A percentile compares a stretch with the other conserved stretches of the same genome.
These are phyloP conservation scores for Archocentrus centrarchus DNA, from an alignment of 2,113 vertebrate species.

Conservation along the genomic window DNA sequence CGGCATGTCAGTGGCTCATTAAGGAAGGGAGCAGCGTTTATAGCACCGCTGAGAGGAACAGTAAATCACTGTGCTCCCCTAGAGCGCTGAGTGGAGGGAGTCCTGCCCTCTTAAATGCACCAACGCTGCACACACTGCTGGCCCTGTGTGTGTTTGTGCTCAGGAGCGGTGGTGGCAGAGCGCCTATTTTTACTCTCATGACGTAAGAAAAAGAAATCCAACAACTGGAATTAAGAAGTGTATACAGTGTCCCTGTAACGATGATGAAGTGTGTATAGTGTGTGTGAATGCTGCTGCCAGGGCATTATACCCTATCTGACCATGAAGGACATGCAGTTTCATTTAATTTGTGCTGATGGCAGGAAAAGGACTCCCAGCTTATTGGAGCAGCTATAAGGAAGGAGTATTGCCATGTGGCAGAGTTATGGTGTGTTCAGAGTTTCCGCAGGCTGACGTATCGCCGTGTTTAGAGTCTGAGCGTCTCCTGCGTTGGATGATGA, in stretches of 20 bases:
- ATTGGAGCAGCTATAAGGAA: neutral
- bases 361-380: neutral
- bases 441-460: neutral
- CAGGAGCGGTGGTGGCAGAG: neutral
- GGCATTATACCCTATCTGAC: neutral
- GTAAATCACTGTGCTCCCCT: constrained; percentile 78
- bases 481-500: neutral
- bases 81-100: constrained; percentile 61
- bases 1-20: constrained; percentile 80
- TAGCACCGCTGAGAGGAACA: constrained; percentile 74
- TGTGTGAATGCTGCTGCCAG: neutral
- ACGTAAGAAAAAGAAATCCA: neutral
- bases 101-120: constrained; percentile 55
- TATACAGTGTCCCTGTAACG: neutral
- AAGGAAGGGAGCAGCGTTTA: constrained; percentile 72
- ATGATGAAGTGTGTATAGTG: neutral
- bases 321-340: neutral
- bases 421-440: neutral
- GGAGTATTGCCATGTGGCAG: too few relatives aligned
- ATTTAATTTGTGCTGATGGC: neutral
- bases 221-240: neutral
- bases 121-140: constrained; percentile 22
- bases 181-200: constrained; percentile 12
- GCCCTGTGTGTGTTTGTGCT: constrained; percentile 19
- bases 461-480: neutral